Base-by-base conservation (phyloP, 2,888 invertebrate species). In the Drosophila peninsularis region DNA sequence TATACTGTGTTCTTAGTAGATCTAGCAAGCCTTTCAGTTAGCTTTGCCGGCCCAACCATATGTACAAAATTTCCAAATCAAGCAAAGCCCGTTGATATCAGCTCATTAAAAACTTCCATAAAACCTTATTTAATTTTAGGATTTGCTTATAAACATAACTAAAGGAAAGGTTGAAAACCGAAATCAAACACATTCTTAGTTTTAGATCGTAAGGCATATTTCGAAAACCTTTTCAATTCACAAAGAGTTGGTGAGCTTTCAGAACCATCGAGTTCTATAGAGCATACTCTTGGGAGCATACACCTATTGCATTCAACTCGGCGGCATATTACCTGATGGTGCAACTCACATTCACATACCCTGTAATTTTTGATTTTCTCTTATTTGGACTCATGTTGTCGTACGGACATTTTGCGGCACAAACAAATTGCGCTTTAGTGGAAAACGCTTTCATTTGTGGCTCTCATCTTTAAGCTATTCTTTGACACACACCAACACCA, bases 1-100 rank as follows among this genome's bases (percentile, higher is more conserved):
- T 71, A 77, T 71, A 74, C 32, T 85, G 65, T 80, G 75, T 75
- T 80, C 36, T 64, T 54, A 60, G 83, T 83, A 83, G 83, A 41
- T 63, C 85, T 83, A 86, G 86, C 62, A 82, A 83, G 72, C 72
- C 74, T 74, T 78, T 83, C 57, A 82, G 65, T 71, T 71, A 83
- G 83, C 86, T 75, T 82, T 76, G 86, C 83, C 78, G 81, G 81
- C 80, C 72, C 65, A 73, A 50, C 69, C 78, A 69, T 52, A 41
- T 76, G 67, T 75, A 75, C 56, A 84, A 81, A 81, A 60, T 24
- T 42, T 30, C 47, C 41, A 44, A 24, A 19, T 5, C 19, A 44
- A 44, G 54, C 27, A 6, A 41, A 36, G 41, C 9, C 6, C n/a
- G n/a, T 45, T 45, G n/a, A 44, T 56, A 62, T 53, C 32, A 55